These are phyloP conservation scores for Etheostoma cragini DNA, from an alignment of 2,113 vertebrate genomes.

Conservation along the genomic window DNA sequence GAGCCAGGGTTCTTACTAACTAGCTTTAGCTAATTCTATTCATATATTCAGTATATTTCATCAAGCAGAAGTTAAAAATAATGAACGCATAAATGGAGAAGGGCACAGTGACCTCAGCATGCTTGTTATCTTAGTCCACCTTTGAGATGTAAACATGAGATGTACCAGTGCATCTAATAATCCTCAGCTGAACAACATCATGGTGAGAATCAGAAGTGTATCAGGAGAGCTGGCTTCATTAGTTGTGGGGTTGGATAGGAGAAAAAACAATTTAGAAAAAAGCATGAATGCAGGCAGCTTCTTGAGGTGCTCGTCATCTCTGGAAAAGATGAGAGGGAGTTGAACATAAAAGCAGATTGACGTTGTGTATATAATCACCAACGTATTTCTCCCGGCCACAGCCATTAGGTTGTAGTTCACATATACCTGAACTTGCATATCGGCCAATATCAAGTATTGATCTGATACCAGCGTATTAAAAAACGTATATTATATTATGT, in stretches of 20 bases:
- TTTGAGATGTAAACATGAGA: background rate
- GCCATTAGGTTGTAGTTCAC: background rate
- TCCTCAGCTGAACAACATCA: background rate
- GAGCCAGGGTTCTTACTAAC: too few relatives aligned
- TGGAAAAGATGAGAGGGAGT: background rate
- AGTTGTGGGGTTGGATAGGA: background rate
- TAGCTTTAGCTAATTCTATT: too few relatives aligned
- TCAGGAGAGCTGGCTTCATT: background rate
- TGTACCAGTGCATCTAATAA: background rate
- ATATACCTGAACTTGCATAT: too few relatives aligned
- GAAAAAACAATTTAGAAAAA: too few relatives aligned
- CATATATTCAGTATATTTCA: background rate
- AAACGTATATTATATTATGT: too few relatives aligned
- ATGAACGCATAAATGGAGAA: background rate
- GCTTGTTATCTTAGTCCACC: background rate
- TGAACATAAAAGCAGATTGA: constrained; percentile 2
- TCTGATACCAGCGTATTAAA: too few relatives aligned
- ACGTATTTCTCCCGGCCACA: background rate
- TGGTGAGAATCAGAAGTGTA: background rate
- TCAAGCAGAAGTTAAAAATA: background rate
- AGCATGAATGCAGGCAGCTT: background rate
- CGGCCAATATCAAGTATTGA: too few relatives aligned
- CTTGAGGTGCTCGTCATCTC: background rate
- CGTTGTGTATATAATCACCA: background rate
- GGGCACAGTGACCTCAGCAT: background rate